Conservation (phyloP, 64 coral and sea anemone species). For the Stylophora pistillata region DNA sequence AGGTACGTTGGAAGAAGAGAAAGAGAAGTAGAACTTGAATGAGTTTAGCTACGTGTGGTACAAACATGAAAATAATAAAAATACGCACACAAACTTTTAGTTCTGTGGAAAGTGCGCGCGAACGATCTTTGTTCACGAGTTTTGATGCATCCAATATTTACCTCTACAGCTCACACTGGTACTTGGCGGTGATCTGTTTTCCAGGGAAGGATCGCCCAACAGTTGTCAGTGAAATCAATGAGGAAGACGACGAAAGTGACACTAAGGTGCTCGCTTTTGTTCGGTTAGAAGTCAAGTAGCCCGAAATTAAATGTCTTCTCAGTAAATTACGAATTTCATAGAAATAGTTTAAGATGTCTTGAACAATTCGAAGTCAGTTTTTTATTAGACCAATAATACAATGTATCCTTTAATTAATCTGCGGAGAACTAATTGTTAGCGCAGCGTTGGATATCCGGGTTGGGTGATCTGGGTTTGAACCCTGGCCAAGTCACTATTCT, state of each 20-base stretch:
- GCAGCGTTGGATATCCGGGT: no score
- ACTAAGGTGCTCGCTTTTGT: background rate
- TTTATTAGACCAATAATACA: no score
- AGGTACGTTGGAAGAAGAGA: slow-evolving; percentile 31
- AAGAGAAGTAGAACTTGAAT: background rate
- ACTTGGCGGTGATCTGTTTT: slow-evolving; percentile 90
- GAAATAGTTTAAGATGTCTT: no score
- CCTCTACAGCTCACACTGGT: slow-evolving; percentile 85
- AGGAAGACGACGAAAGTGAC: slow-evolving; percentile 22
- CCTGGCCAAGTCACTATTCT: background rate
- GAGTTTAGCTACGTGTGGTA: background rate
- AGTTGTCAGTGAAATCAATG: background rate
- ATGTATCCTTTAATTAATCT: no score
- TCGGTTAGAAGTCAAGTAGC: background rate
- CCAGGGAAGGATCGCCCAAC: slow-evolving; percentile 19
- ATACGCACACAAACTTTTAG: background rate
- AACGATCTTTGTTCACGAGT: no score
- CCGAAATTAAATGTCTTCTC: no score
- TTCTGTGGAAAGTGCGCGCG: no score
- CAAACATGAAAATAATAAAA: background rate
- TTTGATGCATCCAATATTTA: no score
- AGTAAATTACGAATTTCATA: no score
- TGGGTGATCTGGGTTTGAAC: no score
- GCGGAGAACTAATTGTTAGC: no score
- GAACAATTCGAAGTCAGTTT: no score